A percentile compares a stretch with the other conserved stretches of the same genome.
These are phyloP conservation scores for Clarias batrachus DNA, from an alignment of 2,113 vertebrate genomes.

Conservation along the genomic window DNA sequence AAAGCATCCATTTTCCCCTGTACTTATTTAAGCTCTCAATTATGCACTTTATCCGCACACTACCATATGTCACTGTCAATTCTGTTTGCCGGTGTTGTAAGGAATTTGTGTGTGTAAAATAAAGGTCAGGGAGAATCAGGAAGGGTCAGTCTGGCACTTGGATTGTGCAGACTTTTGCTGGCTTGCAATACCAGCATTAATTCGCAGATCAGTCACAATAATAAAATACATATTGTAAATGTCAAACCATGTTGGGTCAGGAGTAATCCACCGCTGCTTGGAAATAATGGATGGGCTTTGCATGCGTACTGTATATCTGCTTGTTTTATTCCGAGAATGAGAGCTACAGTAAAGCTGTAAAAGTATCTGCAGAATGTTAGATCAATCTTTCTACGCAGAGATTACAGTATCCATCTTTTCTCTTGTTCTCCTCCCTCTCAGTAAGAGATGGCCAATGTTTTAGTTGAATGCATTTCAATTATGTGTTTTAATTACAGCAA, in stretches of 20 bases:
- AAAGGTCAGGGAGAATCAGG: slow-evolving; percentile 74
- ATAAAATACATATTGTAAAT: slow-evolving; percentile 81
- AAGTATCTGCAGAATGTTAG: slow-evolving; percentile 34
- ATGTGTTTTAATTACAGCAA: slow-evolving; percentile 10
- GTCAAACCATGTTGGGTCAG: slow-evolving; percentile 71
- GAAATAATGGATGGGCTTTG: slow-evolving; percentile 76
- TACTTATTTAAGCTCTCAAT: slow-evolving; percentile 67
- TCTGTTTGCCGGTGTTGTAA: slow-evolving; percentile 69
- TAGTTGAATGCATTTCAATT: slow-evolving; percentile 15
- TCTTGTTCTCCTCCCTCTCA: slow-evolving; percentile 23
- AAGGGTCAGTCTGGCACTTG: slow-evolving; percentile 66
- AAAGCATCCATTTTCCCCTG: slow-evolving; percentile 64
- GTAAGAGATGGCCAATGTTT: slow-evolving; percentile 26
- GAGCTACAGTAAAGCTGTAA: slow-evolving; percentile 26
- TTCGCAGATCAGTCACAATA: slow-evolving; percentile 80
- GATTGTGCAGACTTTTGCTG: slow-evolving; percentile 34
- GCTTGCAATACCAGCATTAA: slow-evolving; percentile 62
- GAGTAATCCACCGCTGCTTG: slow-evolving; percentile 72
- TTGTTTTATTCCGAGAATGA: slow-evolving; percentile 41
- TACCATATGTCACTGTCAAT: slow-evolving; percentile 78
- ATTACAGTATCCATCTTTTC: slow-evolving; percentile 37
- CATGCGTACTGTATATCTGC: slow-evolving; percentile 58
- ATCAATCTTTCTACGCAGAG: slow-evolving; percentile 32
- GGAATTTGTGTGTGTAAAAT: slow-evolving; percentile 77
- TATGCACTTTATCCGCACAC: slow-evolving; percentile 71